Conservation (phyloP, 2,113 vertebrate species). For the Halichoeres trimaculatus region DNA sequence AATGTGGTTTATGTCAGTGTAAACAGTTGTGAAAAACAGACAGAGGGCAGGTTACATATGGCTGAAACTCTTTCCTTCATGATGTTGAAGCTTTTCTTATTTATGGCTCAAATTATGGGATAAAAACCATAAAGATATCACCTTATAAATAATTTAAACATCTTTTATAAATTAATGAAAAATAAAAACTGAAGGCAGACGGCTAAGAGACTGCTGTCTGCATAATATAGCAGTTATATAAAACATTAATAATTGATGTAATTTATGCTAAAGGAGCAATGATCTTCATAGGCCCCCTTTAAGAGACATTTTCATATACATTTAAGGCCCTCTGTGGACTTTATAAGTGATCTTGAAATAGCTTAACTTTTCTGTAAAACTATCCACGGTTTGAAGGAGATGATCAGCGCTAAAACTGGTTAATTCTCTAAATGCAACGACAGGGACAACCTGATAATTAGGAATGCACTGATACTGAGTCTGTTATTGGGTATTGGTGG, state of each 20-base stretch:
- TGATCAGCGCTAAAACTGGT: too few relatives aligned
- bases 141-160: neutral
- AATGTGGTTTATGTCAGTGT: neutral
- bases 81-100: neutral
- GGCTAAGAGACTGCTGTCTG: neutral
- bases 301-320: neutral
- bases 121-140: neutral
- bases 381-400: too few relatives aligned
- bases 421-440: too few relatives aligned
- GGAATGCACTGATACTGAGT: too few relatives aligned
- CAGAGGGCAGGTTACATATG: neutral
- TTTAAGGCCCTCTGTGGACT: neutral
- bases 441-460: too few relatives aligned
- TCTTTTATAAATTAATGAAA: neutral
- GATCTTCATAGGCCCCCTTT: neutral
- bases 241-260: neutral
- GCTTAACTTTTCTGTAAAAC: too few relatives aligned
- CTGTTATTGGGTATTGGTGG: too few relatives aligned
- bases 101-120: neutral
- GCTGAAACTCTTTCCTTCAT: neutral
- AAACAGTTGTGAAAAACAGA: constrained; percentile 2
- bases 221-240: constrained; percentile 1
- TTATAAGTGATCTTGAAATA: too few relatives aligned
- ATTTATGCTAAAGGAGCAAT: neutral
- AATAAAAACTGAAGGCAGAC: neutral